These are phyloP conservation scores for Turdus rufiventris DNA, from an alignment of 2,113 vertebrate genomes.

Conservation along the genomic window DNA sequence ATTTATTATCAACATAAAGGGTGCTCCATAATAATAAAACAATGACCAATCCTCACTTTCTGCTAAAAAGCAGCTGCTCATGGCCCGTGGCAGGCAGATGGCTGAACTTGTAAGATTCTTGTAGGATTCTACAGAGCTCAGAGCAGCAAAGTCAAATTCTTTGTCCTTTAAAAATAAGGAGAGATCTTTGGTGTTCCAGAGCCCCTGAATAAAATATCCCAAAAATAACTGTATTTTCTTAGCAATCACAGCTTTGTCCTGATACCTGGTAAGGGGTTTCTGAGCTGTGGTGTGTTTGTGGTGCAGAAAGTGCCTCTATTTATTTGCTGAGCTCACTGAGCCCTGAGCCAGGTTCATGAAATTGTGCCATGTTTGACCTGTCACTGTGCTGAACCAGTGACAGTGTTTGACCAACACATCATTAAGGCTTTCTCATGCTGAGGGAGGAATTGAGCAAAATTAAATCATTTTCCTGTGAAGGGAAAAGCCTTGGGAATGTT, in stretches of 20 bases:
- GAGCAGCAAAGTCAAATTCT: background rate
- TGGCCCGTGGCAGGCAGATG: background rate
- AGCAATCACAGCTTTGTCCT: background rate
- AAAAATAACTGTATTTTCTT: background rate
- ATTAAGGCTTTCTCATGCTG: background rate
- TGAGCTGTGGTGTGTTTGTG: background rate
- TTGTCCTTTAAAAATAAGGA: background rate
- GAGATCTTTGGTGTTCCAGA: background rate
- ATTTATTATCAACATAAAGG: background rate
- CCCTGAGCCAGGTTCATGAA: background rate
- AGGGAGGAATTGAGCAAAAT: background rate
- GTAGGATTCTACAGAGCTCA: background rate
- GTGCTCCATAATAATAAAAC: background rate
- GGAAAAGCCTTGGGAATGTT: background rate
- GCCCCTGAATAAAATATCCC: background rate
- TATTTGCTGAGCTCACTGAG: background rate
- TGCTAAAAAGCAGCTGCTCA: background rate
- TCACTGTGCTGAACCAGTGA: background rate
- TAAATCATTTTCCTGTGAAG: background rate
- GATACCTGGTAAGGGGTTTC: background rate
- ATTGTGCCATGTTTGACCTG: background rate
- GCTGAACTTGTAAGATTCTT: background rate
- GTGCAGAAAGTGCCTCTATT: background rate
- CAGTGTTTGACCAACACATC: background rate
- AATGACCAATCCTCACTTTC: background rate